Evolutionary conservation across 2,888 invertebrate species (phyloP), one percentile per base, ranked within the genome.

Genomic region (Cremastobaeus sp.): DNA sequence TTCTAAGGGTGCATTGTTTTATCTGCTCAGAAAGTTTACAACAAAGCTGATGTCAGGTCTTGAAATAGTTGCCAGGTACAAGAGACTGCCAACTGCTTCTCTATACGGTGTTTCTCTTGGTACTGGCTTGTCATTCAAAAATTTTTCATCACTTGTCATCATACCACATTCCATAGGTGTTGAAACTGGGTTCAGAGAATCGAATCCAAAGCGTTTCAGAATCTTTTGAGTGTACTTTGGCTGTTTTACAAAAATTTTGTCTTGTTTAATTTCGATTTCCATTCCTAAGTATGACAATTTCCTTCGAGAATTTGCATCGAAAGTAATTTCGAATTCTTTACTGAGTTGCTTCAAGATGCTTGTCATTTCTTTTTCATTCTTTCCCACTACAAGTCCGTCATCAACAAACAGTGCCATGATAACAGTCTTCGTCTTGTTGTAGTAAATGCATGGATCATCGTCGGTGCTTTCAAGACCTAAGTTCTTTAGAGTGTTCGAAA

Each of bases 391-490:
- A 1, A 43, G 11, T 14, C 35, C 34, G 18, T 64, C 52, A 18
- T 52, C 54, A 8, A 64, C 43, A n/a, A 11, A 30, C 17, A 39
- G 11, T 6, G 25, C 48, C 0, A 62, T 20, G 1, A 52, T 34
- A 3, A 43, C 20, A 20, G 20, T 43, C 21, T 11, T 43, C 1
- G n/a, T 4, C 9, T 48, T 15, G 18, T 62, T 32, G 15, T 62
- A 62, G 17, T 20, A 50, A 5, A 59, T 8, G 11, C 59, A 59
- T 2, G 41, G 41, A 11, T 41, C 41, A 20, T 41, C 41, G 11
- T 41, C 41, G 1, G 41, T 18, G 20, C 12, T 41, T 1, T n/a
- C 41, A 1, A 41, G 21, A 6, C 41, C 41, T 15, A 37, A 37
- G 1, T 14, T 37, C 3, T 37, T 15, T 8, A 37, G 8, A 15